Conservation (phyloP, 2,113 vertebrate species). For the Odocoileus hemionus region DNA sequence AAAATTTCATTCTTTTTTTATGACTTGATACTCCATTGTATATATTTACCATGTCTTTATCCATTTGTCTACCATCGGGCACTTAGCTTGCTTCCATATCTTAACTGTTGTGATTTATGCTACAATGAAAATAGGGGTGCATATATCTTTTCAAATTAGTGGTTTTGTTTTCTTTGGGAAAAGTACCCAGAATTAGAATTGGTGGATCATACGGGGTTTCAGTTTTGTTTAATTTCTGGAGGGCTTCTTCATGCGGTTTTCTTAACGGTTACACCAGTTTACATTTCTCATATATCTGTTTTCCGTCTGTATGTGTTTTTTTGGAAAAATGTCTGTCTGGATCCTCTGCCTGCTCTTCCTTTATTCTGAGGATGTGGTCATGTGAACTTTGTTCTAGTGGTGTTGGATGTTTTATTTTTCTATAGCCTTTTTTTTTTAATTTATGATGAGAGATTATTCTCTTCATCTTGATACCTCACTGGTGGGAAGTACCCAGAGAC, state of each 20-base stretch:
- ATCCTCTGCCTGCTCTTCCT: neutral
- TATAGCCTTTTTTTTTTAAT: neutral
- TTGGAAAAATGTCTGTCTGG: neutral
- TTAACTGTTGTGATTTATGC: neutral
- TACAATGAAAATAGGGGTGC: neutral
- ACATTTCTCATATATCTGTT: neutral
- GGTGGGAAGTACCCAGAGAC: neutral
- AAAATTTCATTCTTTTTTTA: neutral
- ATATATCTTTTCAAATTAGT: neutral
- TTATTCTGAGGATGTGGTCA: neutral
- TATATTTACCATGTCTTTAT: neutral
- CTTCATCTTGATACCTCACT: neutral
- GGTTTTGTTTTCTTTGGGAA: neutral
- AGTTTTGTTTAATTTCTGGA: neutral
- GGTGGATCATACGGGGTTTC: neutral
- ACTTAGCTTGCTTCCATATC: neutral
- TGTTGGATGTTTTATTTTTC: neutral
- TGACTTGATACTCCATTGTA: neutral
- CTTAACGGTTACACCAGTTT: neutral
- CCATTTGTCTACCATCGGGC: neutral
- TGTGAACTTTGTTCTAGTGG: neutral
- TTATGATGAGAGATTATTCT: neutral
- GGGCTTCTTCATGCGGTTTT: neutral
- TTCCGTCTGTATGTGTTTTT: neutral
- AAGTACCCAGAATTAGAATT: neutral